Conservation (phyloP, 2,113 vertebrate species). For the Galbula dea region DNA sequence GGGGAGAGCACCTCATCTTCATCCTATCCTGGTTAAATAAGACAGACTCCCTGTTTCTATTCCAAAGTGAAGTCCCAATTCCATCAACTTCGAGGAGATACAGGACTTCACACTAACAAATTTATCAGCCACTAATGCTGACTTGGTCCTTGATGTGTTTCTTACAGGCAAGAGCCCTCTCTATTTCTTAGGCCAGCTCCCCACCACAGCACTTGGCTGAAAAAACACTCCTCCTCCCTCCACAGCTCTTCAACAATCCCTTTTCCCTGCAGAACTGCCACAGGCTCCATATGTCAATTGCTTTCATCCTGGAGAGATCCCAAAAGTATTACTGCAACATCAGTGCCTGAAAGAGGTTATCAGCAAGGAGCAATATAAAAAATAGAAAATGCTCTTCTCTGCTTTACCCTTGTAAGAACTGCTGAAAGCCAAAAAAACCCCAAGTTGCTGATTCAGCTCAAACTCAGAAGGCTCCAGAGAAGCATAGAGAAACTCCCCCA, state of each 20-base stretch:
- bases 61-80: background rate
- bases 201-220: fast-evolving
- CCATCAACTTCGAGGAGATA: background rate
- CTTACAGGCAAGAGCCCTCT: background rate
- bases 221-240: background rate
- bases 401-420: background rate
- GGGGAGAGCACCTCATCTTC: background rate
- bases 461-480: background rate
- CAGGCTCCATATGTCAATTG: background rate
- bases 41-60: background rate
- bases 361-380: background rate
- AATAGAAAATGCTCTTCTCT: background rate
- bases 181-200: background rate
- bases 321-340: background rate
- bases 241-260: background rate
- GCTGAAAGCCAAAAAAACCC: background rate
- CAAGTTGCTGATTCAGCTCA: background rate
- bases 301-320: background rate
- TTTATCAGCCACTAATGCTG: background rate
- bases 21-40: background rate
- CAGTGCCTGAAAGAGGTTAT: background rate
- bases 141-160: background rate
- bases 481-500: fast-evolving
- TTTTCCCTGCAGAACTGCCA: background rate
- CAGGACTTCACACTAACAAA: background rate